phyloP scores from a whole-genome alignment of 2,113 vertebrate species.

The Archilochus colubris region DNA sequence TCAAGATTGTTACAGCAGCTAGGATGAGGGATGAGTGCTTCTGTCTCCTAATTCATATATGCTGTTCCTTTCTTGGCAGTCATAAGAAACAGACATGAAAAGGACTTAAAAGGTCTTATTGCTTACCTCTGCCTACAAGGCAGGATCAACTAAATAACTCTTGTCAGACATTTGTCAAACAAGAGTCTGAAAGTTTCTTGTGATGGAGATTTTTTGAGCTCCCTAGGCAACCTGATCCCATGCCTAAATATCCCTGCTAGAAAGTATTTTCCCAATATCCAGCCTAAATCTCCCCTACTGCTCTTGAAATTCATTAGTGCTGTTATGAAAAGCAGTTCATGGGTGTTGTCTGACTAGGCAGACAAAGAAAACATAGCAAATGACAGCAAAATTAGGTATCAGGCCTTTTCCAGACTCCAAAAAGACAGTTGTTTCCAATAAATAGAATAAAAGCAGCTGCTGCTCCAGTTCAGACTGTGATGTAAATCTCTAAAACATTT shows the following conservation, averaged over 20 bases:
- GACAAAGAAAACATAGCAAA: background rate
- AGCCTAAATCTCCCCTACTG: background rate
- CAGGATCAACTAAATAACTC: constrained; percentile 1
- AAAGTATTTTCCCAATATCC: background rate
- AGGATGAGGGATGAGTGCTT: background rate
- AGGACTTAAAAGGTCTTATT: background rate
- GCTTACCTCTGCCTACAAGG: background rate
- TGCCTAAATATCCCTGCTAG: background rate
- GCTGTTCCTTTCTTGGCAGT: background rate
- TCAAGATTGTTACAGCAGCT: background rate
- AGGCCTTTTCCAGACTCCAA: background rate
- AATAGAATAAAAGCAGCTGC: background rate
- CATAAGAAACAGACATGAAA: background rate
- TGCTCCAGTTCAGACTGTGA: background rate
- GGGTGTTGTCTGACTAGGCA: background rate
- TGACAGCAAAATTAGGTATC: background rate
- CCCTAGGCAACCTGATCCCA: background rate
- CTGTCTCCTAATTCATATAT: background rate
- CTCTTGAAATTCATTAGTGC: background rate
- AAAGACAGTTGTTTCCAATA: background rate
- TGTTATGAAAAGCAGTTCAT: background rate
- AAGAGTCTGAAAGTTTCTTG: background rate
- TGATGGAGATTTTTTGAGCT: background rate
- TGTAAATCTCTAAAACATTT: background rate
- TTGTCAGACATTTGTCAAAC: constrained; percentile 9